These are phyloP conservation scores for Archaeoteleia sp. DNA, from an alignment of 2,888 invertebrate species.

Conservation along the genomic window DNA sequence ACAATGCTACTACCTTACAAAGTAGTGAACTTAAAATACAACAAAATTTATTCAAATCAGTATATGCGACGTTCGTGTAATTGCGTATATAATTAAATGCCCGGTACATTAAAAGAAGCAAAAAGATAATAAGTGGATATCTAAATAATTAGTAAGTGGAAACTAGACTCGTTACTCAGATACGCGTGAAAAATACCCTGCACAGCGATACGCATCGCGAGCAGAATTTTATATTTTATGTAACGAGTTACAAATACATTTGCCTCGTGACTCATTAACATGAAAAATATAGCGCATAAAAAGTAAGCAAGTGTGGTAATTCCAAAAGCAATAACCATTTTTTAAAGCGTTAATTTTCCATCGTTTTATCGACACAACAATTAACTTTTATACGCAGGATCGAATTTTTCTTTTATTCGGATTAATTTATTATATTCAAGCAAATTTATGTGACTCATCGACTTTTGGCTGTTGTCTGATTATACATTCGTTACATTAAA, in stretches of 20 bases:
- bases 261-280: conserved; percentile 11
- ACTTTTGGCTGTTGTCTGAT: no score
- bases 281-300: conserved; percentile 18
- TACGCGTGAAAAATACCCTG: conserved; percentile 28
- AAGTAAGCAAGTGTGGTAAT: conserved; percentile 10
- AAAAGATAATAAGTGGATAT: conserved; percentile 26
- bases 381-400: conserved; percentile 15
- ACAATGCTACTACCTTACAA: no score
- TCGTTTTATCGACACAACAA: conserved; percentile 17
- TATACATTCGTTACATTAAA: no score
- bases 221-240: conserved; percentile 19
- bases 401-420: neutral
- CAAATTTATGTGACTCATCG: no score
- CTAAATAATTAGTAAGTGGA: conserved; percentile 37
- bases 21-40: no score
- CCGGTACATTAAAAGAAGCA: conserved; percentile 16
- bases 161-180: conserved; percentile 36
- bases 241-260: conserved; percentile 19
- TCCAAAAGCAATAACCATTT: conserved; percentile 17
- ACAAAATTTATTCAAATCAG: no score
- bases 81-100: conserved; percentile 43
- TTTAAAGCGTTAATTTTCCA: conserved; percentile 19
- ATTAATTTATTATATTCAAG: no score
- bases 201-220: conserved; percentile 6
- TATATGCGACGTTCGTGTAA: no score